A percentile compares a stretch with the other conserved stretches of the same genome.
phyloP scores from a whole-genome alignment of 2,113 vertebrate species.

The Prolemur simus region DNA sequence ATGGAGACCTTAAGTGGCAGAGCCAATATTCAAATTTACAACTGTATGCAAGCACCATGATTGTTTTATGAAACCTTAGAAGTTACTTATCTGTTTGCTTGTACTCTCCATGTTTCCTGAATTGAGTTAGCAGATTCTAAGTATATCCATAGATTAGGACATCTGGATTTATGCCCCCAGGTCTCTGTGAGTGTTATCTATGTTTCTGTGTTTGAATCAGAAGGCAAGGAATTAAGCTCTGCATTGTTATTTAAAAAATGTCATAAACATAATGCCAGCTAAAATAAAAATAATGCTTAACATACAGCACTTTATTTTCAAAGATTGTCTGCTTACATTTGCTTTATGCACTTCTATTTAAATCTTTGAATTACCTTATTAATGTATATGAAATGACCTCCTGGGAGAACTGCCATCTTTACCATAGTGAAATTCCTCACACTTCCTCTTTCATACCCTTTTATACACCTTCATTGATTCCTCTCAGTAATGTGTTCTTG shows the following conservation, averaged over 20 bases:
- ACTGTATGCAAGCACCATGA: neutral
- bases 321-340: neutral
- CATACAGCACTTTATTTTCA: neutral
- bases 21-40: neutral
- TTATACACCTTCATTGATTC: neutral
- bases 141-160: neutral
- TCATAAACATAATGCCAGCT: neutral
- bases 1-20: neutral
- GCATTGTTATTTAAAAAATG: neutral
- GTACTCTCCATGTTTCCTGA: neutral
- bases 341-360: neutral
- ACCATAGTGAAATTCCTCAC: neutral
- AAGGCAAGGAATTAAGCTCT: neutral
- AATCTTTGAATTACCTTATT: neutral
- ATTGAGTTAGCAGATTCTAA: neutral
- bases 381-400: neutral
- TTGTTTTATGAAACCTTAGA: neutral
- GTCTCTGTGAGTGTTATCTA: neutral
- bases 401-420: neutral
- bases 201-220: neutral
- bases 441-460: neutral
- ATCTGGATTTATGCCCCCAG: neutral
- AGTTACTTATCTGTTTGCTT: neutral
- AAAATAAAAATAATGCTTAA: neutral
- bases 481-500: neutral